Percentiles rank a stretch among this genome's conserved stretches.
Conservation (phyloP, 2,888 invertebrate genomes). For the Drosophila acutilabella region DNA sequence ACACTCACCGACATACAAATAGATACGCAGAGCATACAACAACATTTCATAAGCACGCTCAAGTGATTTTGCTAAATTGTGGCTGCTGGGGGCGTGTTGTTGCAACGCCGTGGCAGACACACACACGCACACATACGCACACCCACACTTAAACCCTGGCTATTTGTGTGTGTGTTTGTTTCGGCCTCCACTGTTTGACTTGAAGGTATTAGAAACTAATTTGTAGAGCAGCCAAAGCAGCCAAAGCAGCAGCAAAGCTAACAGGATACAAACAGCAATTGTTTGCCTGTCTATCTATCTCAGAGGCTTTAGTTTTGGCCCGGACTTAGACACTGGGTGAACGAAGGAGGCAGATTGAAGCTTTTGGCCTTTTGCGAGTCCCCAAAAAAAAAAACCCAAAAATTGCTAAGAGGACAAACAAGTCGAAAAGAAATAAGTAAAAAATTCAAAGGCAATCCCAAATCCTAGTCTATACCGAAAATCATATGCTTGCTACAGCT, state of each 20-base stretch:
- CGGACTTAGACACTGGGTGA: constrained; percentile 25
- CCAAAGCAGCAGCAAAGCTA: constrained; percentile 57
- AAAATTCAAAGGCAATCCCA: constrained; percentile 58
- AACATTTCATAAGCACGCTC: constrained; percentile 57
- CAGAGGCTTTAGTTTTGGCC: constrained; percentile 62
- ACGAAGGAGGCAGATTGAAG: constrained; percentile 17
- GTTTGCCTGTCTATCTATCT: constrained; percentile 78
- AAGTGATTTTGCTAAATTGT: constrained; percentile 70
- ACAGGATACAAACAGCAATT: constrained; percentile 75
- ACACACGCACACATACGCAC: constrained; percentile 1
- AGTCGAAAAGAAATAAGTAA: constrained; percentile 24
- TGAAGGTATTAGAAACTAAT: constrained; percentile 82
- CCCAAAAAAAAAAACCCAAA: constrained; percentile 20
- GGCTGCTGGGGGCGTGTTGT: constrained; percentile 36
- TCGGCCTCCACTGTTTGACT: constrained; percentile 72
- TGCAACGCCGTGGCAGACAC: constrained; percentile 20
- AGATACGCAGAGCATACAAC: constrained; percentile 1
- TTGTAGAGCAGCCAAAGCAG: constrained; percentile 62
- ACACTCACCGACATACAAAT: constrained; percentile 10
- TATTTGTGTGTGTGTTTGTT: constrained; percentile 50
- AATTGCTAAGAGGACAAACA: constrained; percentile 37
- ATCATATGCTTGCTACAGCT: constrained; percentile 62
- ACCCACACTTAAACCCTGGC: constrained; percentile 21
- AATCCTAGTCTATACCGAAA: constrained; percentile 65
- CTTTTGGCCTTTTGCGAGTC: constrained; percentile 59